phyloP scores from a whole-genome alignment of 2,113 vertebrate genomes.

The Antennarius striatus region DNA sequence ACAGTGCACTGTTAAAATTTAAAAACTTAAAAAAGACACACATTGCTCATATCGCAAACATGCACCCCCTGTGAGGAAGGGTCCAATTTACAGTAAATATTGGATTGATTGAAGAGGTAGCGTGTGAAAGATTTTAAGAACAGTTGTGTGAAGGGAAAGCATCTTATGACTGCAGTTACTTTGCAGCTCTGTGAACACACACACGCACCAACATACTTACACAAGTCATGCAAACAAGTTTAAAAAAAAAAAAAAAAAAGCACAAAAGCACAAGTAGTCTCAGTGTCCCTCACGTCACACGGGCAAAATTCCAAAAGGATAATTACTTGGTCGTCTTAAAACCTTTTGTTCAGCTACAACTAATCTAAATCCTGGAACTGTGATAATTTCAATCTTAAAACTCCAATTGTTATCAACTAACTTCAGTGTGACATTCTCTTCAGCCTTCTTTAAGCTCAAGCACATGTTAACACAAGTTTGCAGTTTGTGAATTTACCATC shows the following conservation, averaged over 20 bases:
- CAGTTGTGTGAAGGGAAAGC: not conserved
- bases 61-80: not conserved
- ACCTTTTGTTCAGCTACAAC: conserved; percentile 29
- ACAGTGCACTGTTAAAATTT: too few species aligned
- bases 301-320: conserved; percentile 58
- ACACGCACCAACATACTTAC: conserved; percentile 14
- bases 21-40: too few species aligned
- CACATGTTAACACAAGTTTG: not conserved
- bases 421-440: not conserved
- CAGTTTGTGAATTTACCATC: not conserved
- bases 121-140: not conserved
- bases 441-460: too few species aligned
- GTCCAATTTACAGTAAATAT: not conserved
- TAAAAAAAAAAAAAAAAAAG: too few species aligned
- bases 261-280: not conserved
- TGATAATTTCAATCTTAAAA: conserved; percentile 39
- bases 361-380: conserved; percentile 57
- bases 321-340: conserved; percentile 44
- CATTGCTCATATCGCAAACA: not conserved
- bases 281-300: conserved; percentile 34
- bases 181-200: conserved; percentile 3
- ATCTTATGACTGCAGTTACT: too few species aligned
- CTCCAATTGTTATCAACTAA: not conserved
- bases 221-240: conserved; percentile 4
- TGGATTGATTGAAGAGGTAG: not conserved